A percentile compares a stretch with the other conserved stretches of the same genome.
These are phyloP conservation scores for Caenorhabditis drosophilae DNA, from an alignment of 2,888 invertebrate species.

Conservation along the genomic window DNA sequence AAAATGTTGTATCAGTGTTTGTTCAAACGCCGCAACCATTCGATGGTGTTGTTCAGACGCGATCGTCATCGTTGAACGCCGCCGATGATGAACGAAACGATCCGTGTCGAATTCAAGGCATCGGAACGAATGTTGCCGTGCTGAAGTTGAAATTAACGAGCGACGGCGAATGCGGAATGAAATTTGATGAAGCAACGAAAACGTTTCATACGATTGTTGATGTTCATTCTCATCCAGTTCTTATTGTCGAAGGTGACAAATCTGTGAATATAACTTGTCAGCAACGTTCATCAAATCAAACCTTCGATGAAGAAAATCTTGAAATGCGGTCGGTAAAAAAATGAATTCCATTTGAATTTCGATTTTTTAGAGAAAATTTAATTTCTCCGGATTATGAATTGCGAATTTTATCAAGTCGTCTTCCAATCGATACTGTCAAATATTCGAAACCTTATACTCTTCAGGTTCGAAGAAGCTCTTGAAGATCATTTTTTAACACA, in stretches of 20 bases:
- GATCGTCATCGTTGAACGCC: background rate
- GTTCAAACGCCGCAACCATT: slow-evolving; percentile 36
- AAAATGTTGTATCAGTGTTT: slow-evolving; percentile 32
- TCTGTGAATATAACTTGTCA: slow-evolving; percentile 39
- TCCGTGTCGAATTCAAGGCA: slow-evolving; percentile 29
- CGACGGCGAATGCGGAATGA: slow-evolving; percentile 33
- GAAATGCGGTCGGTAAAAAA: background rate
- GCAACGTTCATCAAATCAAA: no score
- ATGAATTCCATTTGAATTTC: background rate
- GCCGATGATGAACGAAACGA: slow-evolving; percentile 10
- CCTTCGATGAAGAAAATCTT: slow-evolving; percentile 10
- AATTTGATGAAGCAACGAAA: slow-evolving; percentile 18
- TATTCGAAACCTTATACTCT: slow-evolving; percentile 36
- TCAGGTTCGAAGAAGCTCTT: slow-evolving; percentile 11
- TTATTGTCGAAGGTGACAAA: slow-evolving; percentile 46
- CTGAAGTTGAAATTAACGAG: slow-evolving; percentile 30
- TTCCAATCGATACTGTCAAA: slow-evolving; percentile 20
- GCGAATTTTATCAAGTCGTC: slow-evolving; percentile 23
- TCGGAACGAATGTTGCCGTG: slow-evolving; percentile 45
- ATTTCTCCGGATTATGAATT: slow-evolving; percentile 17
- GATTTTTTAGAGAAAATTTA: slow-evolving; percentile 3
- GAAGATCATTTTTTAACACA: background rate
- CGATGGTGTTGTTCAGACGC: slow-evolving; percentile 33
- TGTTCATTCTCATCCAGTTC: slow-evolving; percentile 44
- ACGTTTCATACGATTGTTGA: slow-evolving; percentile 30